A percentile compares a stretch with the other conserved stretches of the same genome.
phyloP scores from a whole-genome alignment of 2,797 vertebrate species.

The Oreochromis mossambicus region DNA sequence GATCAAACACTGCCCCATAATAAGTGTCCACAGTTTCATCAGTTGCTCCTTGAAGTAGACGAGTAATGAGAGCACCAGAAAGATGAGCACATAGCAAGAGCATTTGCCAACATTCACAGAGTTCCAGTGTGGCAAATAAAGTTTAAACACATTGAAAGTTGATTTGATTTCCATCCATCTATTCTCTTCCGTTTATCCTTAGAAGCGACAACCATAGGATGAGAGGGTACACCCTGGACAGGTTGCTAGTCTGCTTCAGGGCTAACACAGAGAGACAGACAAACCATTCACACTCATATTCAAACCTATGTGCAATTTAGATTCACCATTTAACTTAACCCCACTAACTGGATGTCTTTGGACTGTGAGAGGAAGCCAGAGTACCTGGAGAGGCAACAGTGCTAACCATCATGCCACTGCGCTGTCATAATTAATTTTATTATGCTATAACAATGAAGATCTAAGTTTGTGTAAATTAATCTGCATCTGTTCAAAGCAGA shows the following conservation, averaged over 20 bases:
- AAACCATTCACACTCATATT: background rate
- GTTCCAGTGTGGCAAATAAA: background rate
- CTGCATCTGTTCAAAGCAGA: background rate
- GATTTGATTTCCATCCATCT: background rate
- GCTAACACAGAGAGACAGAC: background rate
- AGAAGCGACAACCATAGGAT: background rate
- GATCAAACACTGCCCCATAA: background rate
- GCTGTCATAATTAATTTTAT: background rate
- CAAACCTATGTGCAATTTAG: background rate
- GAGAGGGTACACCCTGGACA: background rate
- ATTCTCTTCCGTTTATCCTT: background rate
- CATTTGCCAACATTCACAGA: background rate
- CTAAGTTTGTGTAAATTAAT: background rate
- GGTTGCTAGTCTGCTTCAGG: background rate
- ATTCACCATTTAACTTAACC: background rate
- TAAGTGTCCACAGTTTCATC: conserved; percentile 17
- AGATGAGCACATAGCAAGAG: background rate
- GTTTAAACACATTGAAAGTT: background rate
- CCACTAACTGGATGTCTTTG: background rate
- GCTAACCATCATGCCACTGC: background rate
- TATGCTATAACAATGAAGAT: background rate
- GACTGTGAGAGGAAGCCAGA: background rate
- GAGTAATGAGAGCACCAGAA: conserved; percentile 7
- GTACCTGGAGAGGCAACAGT: background rate
- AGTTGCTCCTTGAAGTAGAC: conserved; percentile 2